Evolutionary conservation across 2,113 vertebrate genomes (phyloP).

Genomic region (Xenotilapia longispinis): DNA sequence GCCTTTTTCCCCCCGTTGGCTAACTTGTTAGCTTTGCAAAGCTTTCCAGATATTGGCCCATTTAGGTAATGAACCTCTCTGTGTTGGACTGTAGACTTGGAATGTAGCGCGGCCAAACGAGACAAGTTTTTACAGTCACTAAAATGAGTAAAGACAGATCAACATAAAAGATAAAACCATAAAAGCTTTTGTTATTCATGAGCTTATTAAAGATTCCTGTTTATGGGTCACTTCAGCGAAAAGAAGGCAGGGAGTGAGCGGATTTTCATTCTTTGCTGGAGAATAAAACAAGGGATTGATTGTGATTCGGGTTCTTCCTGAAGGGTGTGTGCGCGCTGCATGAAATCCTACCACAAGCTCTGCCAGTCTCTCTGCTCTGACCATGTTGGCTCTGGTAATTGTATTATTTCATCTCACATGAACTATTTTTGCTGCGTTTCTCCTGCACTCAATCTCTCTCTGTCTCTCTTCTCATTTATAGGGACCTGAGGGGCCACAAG

Average conservation of each 20-base stretch:
- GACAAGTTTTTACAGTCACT: conserved; percentile 6
- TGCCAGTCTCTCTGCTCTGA: conserved; percentile 59
- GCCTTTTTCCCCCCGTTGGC: not conserved
- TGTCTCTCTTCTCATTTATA: conserved; percentile 55
- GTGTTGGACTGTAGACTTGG: not conserved
- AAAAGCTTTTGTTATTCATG: conserved; percentile 8
- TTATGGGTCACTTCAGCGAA: conserved; percentile 17
- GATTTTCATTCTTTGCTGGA: conserved; percentile 1
- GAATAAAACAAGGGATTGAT: conserved; percentile 43
- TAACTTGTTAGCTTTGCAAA: not conserved
- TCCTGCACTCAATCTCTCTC: not conserved
- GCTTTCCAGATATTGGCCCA: conserved; percentile 12
- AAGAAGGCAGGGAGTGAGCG: not conserved
- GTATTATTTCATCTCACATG: conserved; percentile 71
- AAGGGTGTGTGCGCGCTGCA: conserved; percentile 43
- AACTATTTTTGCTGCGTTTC: not conserved
- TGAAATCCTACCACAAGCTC: conserved; percentile 29
- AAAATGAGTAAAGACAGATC: not conserved
- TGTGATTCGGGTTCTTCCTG: conserved; percentile 39
- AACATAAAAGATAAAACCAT: conserved; percentile 27
- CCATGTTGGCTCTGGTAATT: conserved; percentile 51
- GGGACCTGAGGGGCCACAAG: conserved; percentile 89
- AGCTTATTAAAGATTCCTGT: conserved; percentile 30
- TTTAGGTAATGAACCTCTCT: conserved; percentile 2
- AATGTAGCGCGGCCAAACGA: not conserved